These are phyloP conservation scores for Phenganax stokvisi DNA, from an alignment of 92 coral and sea anemone genomes.

Conservation along the genomic window DNA sequence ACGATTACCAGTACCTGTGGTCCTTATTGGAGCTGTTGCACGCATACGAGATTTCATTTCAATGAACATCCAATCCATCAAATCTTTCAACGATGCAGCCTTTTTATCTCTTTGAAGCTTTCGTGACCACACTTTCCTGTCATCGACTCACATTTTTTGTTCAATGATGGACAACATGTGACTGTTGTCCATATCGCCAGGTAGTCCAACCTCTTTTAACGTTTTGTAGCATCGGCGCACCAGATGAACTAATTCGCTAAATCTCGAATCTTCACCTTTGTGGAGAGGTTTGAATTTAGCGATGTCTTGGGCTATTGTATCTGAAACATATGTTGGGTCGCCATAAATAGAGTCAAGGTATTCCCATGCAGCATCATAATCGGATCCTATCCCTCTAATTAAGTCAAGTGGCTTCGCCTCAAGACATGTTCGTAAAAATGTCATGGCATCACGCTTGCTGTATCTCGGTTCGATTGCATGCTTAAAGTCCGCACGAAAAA, in stretches of 20 bases:
- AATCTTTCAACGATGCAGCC: conserved; percentile 44
- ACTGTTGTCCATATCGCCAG: conserved; percentile 47
- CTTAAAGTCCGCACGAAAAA: conserved; percentile 41
- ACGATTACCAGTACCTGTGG: conserved; percentile 23
- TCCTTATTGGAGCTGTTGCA: conserved; percentile 30
- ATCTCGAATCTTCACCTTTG: conserved; percentile 41
- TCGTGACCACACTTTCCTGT: conserved; percentile 48
- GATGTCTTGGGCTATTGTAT: conserved; percentile 42
- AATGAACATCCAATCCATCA: conserved; percentile 49
- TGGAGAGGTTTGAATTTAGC: conserved; percentile 33
- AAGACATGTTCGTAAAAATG: conserved; percentile 39
- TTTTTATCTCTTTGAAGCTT: conserved; percentile 42
- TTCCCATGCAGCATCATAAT: conserved; percentile 49
- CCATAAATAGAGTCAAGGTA: conserved; percentile 47
- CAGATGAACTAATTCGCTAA: conserved; percentile 47
- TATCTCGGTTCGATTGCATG: conserved; percentile 43
- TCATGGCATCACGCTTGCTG: conserved; percentile 45
- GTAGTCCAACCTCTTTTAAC: conserved; percentile 43
- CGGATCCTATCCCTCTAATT: conserved; percentile 51
- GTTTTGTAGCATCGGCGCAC: conserved; percentile 42
- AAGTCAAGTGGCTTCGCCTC: conserved; percentile 46
- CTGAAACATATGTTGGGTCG: conserved; percentile 35
- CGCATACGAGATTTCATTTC: conserved; percentile 41
- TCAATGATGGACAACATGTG: conserved; percentile 51
- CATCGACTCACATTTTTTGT: conserved; percentile 50